Conservation (phyloP, 2,113 vertebrate species). For the Neoarius graeffei region DNA sequence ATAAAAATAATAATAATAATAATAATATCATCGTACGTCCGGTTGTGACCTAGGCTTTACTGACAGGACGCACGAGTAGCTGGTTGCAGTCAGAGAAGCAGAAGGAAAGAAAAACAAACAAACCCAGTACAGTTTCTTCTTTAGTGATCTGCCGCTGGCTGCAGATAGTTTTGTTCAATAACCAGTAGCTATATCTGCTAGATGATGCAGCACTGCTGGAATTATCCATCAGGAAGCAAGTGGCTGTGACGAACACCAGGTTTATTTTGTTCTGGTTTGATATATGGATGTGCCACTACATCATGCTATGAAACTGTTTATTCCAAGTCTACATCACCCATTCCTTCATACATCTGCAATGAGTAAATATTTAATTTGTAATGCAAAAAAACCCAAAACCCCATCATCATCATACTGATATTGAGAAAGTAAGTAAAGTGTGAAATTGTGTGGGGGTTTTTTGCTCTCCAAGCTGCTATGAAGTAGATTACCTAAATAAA, state of each 20-base stretch:
- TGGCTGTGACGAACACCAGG: background rate
- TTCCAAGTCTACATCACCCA: background rate
- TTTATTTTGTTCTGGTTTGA: background rate
- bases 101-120: background rate
- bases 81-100: background rate
- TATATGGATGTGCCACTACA: background rate
- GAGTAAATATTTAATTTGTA: background rate
- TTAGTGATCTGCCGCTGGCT: background rate
- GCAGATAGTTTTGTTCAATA: background rate
- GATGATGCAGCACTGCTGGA: background rate
- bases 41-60: too few species aligned
- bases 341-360: background rate
- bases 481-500: background rate
- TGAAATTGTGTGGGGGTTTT: too few species aligned
- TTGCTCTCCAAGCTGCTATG: background rate
- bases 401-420: background rate
- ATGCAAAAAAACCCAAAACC: background rate
- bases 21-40: too few species aligned
- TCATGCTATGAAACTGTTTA: background rate
- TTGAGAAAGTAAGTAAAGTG: background rate
- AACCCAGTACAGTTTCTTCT: background rate
- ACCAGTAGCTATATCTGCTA: background rate
- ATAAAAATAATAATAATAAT: too few species aligned
- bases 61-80: background rate
- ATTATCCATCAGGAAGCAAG: background rate